Evolutionary conservation across 2,113 vertebrate genomes (phyloP).

Genomic region (Heterocephalus glaber): DNA sequence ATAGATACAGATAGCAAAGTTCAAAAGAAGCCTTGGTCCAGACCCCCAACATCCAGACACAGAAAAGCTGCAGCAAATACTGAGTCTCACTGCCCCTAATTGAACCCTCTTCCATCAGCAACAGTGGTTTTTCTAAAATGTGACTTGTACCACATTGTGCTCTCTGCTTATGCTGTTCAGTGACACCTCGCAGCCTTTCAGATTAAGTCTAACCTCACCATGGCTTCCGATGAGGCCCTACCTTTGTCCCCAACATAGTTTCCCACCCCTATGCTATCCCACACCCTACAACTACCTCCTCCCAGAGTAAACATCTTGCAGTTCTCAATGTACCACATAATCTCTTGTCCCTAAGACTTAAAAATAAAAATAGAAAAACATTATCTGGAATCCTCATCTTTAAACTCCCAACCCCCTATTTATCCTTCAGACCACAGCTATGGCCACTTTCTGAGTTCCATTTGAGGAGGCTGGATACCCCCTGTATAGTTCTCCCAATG

Average conservation of each 20-base stretch:
- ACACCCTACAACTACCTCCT: background rate
- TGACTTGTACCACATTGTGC: no score
- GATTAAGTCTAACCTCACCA: background rate
- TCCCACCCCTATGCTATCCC: background rate
- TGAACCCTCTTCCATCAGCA: no score
- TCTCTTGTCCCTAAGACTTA: background rate
- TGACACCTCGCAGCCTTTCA: background rate
- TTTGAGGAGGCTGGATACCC: background rate
- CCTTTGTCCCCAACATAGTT: background rate
- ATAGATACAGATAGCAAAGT: background rate
- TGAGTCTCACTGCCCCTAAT: no score
- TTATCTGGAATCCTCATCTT: background rate
- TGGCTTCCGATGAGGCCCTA: background rate
- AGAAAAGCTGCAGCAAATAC: no score
- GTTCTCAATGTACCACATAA: background rate
- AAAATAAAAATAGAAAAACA: background rate
- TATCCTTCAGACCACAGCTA: background rate
- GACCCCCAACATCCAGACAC: no score
- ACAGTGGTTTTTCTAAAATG: no score
- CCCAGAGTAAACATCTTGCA: background rate
- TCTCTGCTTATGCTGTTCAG: background rate
- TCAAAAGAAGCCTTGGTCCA: background rate
- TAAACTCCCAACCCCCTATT: background rate
- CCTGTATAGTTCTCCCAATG: background rate
- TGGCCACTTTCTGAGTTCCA: background rate